These are phyloP conservation scores for Macrotus californicus DNA, from an alignment of 2,113 vertebrate species.

Conservation along the genomic window DNA sequence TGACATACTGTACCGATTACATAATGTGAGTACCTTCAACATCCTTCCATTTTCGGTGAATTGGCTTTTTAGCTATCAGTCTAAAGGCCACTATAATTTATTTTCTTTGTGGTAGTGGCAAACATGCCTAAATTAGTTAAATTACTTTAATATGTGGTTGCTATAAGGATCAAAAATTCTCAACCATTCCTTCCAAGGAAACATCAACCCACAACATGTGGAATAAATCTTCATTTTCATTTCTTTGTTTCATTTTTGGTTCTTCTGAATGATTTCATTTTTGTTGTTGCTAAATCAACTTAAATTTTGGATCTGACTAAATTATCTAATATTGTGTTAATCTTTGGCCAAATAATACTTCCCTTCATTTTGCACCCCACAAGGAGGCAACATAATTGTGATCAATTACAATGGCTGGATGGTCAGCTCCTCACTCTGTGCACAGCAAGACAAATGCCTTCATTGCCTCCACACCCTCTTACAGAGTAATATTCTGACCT, in stretches of 20 bases:
- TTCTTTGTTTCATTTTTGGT: conserved; percentile 44
- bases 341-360: conserved; percentile 6
- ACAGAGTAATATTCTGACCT: background rate
- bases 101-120: conserved; percentile 59
- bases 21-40: conserved; percentile 22
- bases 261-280: conserved; percentile 51
- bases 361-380: background rate
- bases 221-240: conserved; percentile 54
- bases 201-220: conserved; percentile 40
- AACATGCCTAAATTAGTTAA: conserved; percentile 61
- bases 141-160: conserved; percentile 57
- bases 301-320: conserved; percentile 16
- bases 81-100: conserved; percentile 55
- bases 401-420: background rate
- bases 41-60: conserved; percentile 48
- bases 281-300: conserved; percentile 11
- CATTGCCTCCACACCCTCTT: background rate
- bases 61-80: conserved; percentile 18
- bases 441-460: background rate
- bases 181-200: conserved; percentile 43
- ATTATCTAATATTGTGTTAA: background rate
- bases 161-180: conserved; percentile 56
- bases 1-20: conserved; percentile 57
- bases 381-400: background rate
- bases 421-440: background rate